phyloP scores from a whole-genome alignment of 2,888 invertebrate genomes.

The Leptarthrus brevirostris region DNA sequence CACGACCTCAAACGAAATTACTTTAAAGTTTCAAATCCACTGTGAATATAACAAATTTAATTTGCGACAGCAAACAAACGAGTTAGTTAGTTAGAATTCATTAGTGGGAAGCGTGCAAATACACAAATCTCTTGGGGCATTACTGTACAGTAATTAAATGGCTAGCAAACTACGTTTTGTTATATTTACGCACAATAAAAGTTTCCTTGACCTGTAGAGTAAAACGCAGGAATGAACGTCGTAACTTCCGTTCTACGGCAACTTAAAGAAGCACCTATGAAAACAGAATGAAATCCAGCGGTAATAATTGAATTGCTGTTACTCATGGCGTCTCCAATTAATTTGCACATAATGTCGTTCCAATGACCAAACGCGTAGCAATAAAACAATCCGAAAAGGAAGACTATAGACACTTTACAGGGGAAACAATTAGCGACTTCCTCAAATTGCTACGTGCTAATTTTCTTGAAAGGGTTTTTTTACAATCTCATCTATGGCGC shows the following conservation, averaged over 20 bases:
- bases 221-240: background rate
- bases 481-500: background rate
- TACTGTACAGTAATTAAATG: conserved; percentile 29
- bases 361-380: background rate
- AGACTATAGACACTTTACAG: background rate
- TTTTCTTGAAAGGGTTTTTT: conserved; percentile 15
- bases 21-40: too few relatives aligned
- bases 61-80: too few relatives aligned
- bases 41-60: too few relatives aligned
- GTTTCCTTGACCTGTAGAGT: conserved; percentile 15
- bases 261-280: background rate
- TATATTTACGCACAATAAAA: background rate
- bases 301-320: conserved; percentile 9
- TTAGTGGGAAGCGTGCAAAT: background rate
- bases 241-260: background rate
- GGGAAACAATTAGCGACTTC: conserved; percentile 33
- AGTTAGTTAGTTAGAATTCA: too few relatives aligned
- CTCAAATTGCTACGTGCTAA: conserved; percentile 13
- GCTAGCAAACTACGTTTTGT: background rate
- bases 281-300: background rate
- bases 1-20: too few relatives aligned
- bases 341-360: conserved; percentile 26
- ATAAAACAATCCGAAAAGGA: background rate
- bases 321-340: conserved; percentile 1
- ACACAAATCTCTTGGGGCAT: conserved; percentile 5